Evolutionary conservation across 2,797 vertebrate genomes (phyloP).

Genomic region (Lagocephalus sceleratus): DNA sequence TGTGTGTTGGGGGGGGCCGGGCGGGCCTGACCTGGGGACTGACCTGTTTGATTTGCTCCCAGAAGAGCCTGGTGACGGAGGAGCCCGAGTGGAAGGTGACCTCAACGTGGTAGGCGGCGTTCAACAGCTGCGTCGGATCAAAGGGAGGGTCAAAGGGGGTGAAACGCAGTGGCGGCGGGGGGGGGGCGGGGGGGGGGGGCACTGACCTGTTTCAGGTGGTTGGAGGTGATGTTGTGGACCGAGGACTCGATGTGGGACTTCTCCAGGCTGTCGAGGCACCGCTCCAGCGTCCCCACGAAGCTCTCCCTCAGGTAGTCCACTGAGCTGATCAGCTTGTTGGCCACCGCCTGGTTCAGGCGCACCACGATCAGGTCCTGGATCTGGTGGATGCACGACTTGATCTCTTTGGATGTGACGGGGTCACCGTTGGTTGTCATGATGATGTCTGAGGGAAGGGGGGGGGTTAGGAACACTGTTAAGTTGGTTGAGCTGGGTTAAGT

Average conservation of each 20-base stretch:
- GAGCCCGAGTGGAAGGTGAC: constrained; percentile 97
- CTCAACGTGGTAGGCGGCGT: constrained; percentile 97
- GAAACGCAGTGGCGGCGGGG: too few species aligned
- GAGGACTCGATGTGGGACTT: constrained; percentile 86
- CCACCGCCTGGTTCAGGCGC: constrained; percentile 91
- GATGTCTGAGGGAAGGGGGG: constrained; percentile 75
- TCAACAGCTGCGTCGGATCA: constrained; percentile 83
- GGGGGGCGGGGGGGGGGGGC: too few species aligned
- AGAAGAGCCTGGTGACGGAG: constrained; percentile 89
- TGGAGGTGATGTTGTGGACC: constrained; percentile 86
- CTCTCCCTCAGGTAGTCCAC: constrained; percentile 97
- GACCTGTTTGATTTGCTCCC: constrained; percentile 99
- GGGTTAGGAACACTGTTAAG: too few species aligned
- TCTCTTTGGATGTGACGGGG: constrained; percentile 87
- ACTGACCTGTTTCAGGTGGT: constrained; percentile 85
- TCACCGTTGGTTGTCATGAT: constrained; percentile 90
- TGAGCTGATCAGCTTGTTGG: constrained; percentile 94
- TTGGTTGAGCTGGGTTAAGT: too few species aligned
- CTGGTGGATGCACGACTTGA: constrained; percentile 92
- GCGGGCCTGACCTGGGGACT: neutral
- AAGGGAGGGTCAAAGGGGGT: neutral
- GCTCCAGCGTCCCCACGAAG: constrained; percentile 94
- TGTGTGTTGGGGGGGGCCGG: too few species aligned
- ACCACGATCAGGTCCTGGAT: constrained; percentile 96
- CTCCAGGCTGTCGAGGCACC: constrained; percentile 93